Evolutionary conservation across 2,113 vertebrate species (phyloP).

Genomic region (Copsychus sechellarum): DNA sequence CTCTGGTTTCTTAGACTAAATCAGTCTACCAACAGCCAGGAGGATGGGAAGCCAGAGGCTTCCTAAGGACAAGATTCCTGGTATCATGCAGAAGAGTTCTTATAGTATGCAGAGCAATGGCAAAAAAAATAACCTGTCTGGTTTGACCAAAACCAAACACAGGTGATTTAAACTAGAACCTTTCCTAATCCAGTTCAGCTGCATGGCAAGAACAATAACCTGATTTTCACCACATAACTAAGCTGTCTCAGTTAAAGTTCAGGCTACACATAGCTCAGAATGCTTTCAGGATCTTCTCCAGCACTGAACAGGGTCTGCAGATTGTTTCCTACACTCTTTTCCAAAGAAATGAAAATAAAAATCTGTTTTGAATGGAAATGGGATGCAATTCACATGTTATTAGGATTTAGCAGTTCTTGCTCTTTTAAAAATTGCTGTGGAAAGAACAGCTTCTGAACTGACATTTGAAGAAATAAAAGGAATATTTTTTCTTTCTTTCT

Average conservation of each 20-base stretch:
- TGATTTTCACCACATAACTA: not conserved
- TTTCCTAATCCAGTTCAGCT: not conserved
- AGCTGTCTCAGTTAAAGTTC: not conserved
- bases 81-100: not conserved
- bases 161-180: not conserved
- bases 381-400: not conserved
- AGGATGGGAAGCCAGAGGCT: not conserved
- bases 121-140: not conserved
- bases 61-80: not conserved
- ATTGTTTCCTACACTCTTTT: not conserved
- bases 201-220: not conserved
- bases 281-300: not conserved
- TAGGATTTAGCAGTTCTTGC: not conserved
- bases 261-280: not conserved
- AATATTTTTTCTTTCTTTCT: not conserved
- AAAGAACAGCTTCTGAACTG: not conserved
- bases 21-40: not conserved
- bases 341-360: not conserved
- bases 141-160: not conserved
- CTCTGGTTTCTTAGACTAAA: not conserved
- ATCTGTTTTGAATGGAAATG: not conserved
- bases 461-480: not conserved
- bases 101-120: rapidly evolving
- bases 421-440: not conserved
- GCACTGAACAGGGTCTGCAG: not conserved